Evolutionary conservation across 2,113 vertebrate genomes (phyloP).

Genomic region (Rhynchomys soricoides): DNA sequence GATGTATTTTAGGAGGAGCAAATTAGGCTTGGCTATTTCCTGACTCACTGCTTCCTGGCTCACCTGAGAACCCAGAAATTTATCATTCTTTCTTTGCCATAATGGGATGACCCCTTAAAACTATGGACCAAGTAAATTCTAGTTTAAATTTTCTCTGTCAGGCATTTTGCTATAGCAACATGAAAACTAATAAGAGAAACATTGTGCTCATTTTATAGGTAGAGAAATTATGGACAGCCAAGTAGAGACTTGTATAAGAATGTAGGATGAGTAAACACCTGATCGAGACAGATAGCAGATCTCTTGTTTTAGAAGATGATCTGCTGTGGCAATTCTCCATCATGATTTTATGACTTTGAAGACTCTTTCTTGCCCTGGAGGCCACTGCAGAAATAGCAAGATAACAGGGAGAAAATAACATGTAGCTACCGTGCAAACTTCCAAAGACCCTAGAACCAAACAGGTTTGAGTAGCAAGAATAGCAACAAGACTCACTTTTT

Average conservation of each 20-base stretch:
- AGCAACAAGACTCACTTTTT: not conserved
- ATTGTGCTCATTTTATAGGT: not conserved
- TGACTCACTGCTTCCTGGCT: not conserved
- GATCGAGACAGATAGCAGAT: not conserved
- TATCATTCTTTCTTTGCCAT: not conserved
- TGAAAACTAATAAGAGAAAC: not conserved
- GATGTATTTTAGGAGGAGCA: not conserved
- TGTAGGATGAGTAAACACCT: not conserved
- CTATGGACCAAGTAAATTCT: not conserved
- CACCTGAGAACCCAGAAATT: not conserved
- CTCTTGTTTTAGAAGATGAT: not conserved
- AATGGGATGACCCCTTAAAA: not conserved
- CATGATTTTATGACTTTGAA: not conserved
- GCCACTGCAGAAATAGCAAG: not conserved
- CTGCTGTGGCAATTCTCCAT: not conserved
- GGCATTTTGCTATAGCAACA: not conserved
- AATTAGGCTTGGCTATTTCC: not conserved
- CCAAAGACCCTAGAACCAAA: not conserved
- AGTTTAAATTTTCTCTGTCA: not conserved
- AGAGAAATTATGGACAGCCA: not conserved
- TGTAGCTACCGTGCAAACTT: not conserved
- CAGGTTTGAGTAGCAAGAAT: not conserved
- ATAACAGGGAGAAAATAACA: not conserved
- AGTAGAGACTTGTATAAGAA: not conserved
- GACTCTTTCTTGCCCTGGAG: not conserved